Evolutionary conservation across 2,797 vertebrate species (phyloP), one percentile per base, ranked within the genome.

Genomic region (Crypturellus tataupa): DNA sequence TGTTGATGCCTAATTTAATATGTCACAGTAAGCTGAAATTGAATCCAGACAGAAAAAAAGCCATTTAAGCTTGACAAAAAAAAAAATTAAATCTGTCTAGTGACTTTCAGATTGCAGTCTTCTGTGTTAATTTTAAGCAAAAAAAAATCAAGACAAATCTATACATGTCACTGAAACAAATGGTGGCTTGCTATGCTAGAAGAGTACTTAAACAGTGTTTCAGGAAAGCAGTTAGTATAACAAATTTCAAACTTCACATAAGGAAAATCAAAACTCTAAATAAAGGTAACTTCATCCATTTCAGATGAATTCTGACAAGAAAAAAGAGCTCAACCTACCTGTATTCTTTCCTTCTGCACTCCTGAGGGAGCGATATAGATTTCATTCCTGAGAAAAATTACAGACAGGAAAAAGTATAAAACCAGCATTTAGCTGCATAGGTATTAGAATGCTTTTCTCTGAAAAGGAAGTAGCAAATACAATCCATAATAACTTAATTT

Each of bases 351-450:
- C 95, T 99, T 99, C 92, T 99, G 99, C 79, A 99, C 99, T 69
- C 99, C 99, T 58, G 99, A 99, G 17, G 99, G 99, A 72, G 99
- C 99, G 2, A 99, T 98, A 96, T 98, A 99, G 96, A 99, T 99
- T 93, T 99, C 98, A 85, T 99, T 97, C 87, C 99, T 99, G 85
- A 31, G 73, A 39, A 53, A 91, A 90, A 27, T 75, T 47, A 60
- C 10, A 84, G 24, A 79, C 6, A 42, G 46, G 33, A 51, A 63
- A 76, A 93, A 75, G 13, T 31, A 55, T 33, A 56, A 77, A 70
- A 5, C 58, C 9, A 75, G 11, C 86, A 44, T 70, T 67, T 49
- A 87, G 24, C 39, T 46, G 13, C 40, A 86, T 0, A 0, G 27
- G 44, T 37, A 70, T 10, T 17, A 8, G 4, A 47, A 39, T 20